Evolutionary conservation across 2,797 vertebrate genomes (phyloP), one percentile per base, ranked within the genome.

Genomic region (Platalea minor): DNA sequence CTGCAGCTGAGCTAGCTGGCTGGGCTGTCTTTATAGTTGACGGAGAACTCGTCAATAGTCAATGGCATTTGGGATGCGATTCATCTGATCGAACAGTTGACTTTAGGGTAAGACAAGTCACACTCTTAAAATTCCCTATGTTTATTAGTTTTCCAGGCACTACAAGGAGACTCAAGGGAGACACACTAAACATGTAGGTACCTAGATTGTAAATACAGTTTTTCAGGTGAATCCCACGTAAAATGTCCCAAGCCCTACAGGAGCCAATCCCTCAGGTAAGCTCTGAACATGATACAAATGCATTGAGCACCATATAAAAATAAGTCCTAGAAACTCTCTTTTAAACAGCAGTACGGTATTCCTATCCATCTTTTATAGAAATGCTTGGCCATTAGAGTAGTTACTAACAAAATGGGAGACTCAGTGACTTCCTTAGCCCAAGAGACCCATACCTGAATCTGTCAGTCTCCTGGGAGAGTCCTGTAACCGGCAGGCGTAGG

Each of bases 151-250:
- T 94, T 73, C 54, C 31, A 37, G 35, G 35, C 17, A 24, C 48
- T 43, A 4, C 18, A 35, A 35, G 17, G 46, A 76, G 79, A 33
- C 37, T 48, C 28, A 19, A 29, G 16, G 24, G 20, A 43, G 14
- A 50, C 0, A 10, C 4, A 0, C 37, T 29, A 31, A 73, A 54
- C 8, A n/a, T 48, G 5, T 4, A 29, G 18, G 11, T 9, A 56
- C 11, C 31, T 64, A 7, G 45, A 54, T 3, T 63, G 13, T 28
- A 53, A 82, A 67, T 8, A 5, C 8, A 60, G 5, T 17, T 89
- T 89, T 79, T 37, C 17, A 23, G 51, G 13, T 77, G n/a, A 77
- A 70, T 88, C 26, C 33, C 26, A 57, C 59, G 9, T 64, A 13
- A 75, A 78, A 56, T 23, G 11, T 51, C n/a, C 69, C 46, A 51